Percentiles rank a stretch among this genome's conserved stretches.
Evolutionary conservation across 1,140 invertebrate genomes (phyloP).

Genomic region (Coenobita brevimanus): DNA sequence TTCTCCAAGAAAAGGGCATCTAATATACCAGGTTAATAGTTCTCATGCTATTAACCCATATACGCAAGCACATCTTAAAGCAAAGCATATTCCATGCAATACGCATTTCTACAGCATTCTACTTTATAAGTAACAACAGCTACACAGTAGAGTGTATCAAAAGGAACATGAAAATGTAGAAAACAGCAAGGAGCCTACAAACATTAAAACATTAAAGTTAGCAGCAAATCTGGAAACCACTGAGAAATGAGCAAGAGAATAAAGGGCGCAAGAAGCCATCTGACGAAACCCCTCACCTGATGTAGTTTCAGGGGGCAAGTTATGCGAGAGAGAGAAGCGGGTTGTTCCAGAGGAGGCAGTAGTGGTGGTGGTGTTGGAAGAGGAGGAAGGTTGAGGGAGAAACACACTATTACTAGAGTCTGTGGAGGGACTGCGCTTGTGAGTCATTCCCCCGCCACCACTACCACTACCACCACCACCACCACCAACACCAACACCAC

Average conservation of each 20-base stretch:
- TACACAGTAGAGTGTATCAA: background rate
- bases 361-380: conserved; percentile 64
- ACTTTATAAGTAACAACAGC: background rate
- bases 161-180: background rate
- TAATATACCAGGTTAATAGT: too few species aligned
- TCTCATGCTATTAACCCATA: too few species aligned
- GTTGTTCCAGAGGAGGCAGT: conserved; percentile 41
- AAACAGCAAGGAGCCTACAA: background rate
- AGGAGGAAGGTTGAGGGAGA: conserved; percentile 63
- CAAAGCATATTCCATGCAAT: too few species aligned
- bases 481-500: conserved; percentile 35
- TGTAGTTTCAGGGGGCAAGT: conserved; percentile 60
- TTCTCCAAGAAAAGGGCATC: too few species aligned
- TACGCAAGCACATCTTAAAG: too few species aligned
- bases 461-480: conserved; percentile 55
- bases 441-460: conserved; percentile 60
- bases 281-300: conserved; percentile 55
- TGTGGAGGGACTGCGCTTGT: conserved; percentile 66
- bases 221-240: too few species aligned
- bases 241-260: conserved; percentile 14
- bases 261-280: conserved; percentile 20
- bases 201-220: too few species aligned
- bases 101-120: too few species aligned
- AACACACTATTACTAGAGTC: conserved; percentile 69
- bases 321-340: conserved; percentile 63